Conservation (phyloP, 1,140 invertebrate species). For the Calycopis cecrops region DNA sequence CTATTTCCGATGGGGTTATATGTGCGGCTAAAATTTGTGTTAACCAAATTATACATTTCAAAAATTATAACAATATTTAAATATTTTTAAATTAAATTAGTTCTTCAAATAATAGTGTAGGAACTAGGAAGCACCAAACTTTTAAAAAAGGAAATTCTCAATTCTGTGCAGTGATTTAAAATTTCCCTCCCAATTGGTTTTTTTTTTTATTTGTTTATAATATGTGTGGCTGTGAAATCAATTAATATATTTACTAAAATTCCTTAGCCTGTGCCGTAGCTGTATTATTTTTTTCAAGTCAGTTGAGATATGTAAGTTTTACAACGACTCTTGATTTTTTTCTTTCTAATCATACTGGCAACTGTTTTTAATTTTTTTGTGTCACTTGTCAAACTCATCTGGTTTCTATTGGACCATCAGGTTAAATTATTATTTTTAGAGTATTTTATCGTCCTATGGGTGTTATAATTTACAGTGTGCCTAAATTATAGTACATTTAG, state of each 20-base stretch:
- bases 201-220: background rate
- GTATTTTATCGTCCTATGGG: constrained; percentile 38
- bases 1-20: constrained; percentile 59
- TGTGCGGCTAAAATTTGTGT: constrained; percentile 50
- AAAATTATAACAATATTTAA: background rate
- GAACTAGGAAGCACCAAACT: background rate
- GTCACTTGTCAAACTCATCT: constrained; percentile 51
- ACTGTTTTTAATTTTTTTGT: constrained; percentile 11
- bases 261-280: no score
- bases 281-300: no score
- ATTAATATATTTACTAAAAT: no score
- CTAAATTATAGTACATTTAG: constrained; percentile 6
- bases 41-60: constrained; percentile 51
- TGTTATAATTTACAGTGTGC: constrained; percentile 14
- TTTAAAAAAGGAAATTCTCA: background rate
- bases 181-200: background rate
- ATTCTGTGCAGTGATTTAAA: background rate
- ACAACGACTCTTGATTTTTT: no score
- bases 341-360: no score
- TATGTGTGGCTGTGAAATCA: no score
- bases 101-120: background rate
- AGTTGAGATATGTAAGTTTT: no score
- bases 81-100: background rate
- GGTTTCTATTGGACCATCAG: constrained; percentile 37
- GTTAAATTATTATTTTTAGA: constrained; percentile 45